A percentile compares a stretch with the other conserved stretches of the same genome.
Evolutionary conservation across 2,113 vertebrate species (phyloP).

Genomic region (Rhipidura dahli): DNA sequence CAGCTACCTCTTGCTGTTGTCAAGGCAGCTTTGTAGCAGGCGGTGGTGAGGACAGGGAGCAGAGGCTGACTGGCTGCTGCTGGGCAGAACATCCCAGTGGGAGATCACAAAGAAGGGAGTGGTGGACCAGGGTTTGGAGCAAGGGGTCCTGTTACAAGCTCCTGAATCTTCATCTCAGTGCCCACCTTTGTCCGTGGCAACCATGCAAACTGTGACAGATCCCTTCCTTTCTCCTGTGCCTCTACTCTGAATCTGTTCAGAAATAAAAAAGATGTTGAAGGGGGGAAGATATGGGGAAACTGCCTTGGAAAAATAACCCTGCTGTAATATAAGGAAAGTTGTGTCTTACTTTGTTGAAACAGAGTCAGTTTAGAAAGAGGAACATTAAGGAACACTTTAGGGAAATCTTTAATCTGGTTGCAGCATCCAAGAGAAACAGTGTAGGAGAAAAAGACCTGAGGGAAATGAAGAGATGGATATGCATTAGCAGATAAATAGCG

Average conservation of each 20-base stretch:
- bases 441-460: conserved; percentile 39
- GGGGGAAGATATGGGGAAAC: not conserved
- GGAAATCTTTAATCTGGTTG: conserved; percentile 34
- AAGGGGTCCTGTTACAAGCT: not conserved
- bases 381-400: conserved; percentile 7
- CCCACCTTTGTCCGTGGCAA: not conserved
- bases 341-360: conserved; percentile 16
- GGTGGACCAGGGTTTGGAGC: not conserved
- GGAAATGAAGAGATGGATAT: not conserved
- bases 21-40: not conserved
- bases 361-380: conserved; percentile 3
- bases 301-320: not conserved
- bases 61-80: not conserved
- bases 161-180: not conserved
- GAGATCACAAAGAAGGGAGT: not conserved
- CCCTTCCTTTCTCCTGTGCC: not conserved
- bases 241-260: not conserved
- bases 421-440: not conserved
- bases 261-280: not conserved
- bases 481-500: not conserved
- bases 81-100: not conserved
- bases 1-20: not conserved
- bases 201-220: not conserved
- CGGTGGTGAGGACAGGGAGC: not conserved
- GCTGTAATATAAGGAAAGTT: not conserved